Percentiles rank a stretch among this genome's conserved stretches.
phyloP scores from a whole-genome alignment of 2,113 vertebrate genomes.

The Labeo rohita region DNA sequence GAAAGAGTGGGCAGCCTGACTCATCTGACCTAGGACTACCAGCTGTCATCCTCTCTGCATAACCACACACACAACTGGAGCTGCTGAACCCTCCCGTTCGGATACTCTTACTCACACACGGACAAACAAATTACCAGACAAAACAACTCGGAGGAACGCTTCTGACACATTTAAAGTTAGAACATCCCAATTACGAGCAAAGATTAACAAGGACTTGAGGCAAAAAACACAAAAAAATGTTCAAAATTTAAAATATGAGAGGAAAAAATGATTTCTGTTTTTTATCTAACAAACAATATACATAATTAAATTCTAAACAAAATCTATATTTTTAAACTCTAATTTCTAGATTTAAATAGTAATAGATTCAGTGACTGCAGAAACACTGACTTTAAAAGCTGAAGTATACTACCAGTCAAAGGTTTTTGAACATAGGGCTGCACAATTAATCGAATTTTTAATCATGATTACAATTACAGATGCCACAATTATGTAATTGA shows the following conservation, averaged over 20 bases:
- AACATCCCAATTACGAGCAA: not conserved
- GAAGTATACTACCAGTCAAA: too few relatives aligned
- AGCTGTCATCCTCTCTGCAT: constrained; percentile 59
- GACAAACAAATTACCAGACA: not conserved
- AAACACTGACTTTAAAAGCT: not conserved
- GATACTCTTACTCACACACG: constrained; percentile 16
- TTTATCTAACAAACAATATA: not conserved
- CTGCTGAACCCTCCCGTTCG: not conserved
- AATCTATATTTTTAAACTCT: not conserved
- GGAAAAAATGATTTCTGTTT: not conserved
- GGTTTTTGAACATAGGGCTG: too few relatives aligned
- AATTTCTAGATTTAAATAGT: not conserved
- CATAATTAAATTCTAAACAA: not conserved
- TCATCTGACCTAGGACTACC: constrained; percentile 69
- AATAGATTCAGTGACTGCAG: not conserved
- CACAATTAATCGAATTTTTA: too few relatives aligned
- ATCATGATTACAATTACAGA: too few relatives aligned
- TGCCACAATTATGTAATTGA: too few relatives aligned
- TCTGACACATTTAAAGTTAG: not conserved
- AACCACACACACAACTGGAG: constrained; percentile 31
- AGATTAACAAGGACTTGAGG: not conserved
- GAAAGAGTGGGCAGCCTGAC: constrained; percentile 65
- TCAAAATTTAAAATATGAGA: not conserved
- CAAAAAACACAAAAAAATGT: not conserved
- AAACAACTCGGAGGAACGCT: not conserved